Base-by-base conservation (phyloP, 2,113 vertebrate species). In the Asarcornis scutulata region DNA sequence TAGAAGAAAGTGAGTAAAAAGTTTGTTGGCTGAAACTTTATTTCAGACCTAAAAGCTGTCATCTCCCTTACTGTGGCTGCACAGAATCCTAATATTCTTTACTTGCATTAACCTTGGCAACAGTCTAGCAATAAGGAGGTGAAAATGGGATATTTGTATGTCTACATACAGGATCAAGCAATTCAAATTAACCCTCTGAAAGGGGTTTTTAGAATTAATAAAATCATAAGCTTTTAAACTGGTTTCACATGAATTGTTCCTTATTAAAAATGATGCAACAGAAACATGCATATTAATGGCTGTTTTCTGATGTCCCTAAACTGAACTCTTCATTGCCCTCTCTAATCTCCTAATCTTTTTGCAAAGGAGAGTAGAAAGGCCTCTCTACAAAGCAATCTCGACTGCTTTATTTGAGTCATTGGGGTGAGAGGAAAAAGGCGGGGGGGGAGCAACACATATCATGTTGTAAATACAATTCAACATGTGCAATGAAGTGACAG, bases 401-500 rank as follows among this genome's bases (percentile, higher is more conserved):
- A 38, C 64, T 91, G 42, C 76, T 95, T 93, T 68, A 86, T 91
- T 91, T 88, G 79, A 90, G 79, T 90, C 79, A 36, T 29, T 90
- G 83, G 15, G 48, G n/a, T 78, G 76, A 83, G 73, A 94, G 79
- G 34, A 64, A 90, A 73, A 86, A 13, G 2, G 53, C 50, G 25
- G 18, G 13, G 42, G 42, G 13, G 7, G 27, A 25, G 55, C 20
- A 91, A 34, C 63, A 64, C 68, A 4, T 48, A 63, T 66, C 64
- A 46, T 64, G 69, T 77, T 95, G 52, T 62, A 81, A 78, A 84
- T 72, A 81, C 83, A 72, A 82, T 93, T 86, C 90, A 86, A 90
- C 32, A 16, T 64, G 60, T 94, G 93, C 92, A 94, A 23, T 72
- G 90, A 93, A 92, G 88, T 94, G 86, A 88, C 60, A 91, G 59